A percentile compares a stretch with the other conserved stretches of the same genome.
Evolutionary conservation across 2,797 vertebrate species (phyloP).

Genomic region (Eulemur mongoz): DNA sequence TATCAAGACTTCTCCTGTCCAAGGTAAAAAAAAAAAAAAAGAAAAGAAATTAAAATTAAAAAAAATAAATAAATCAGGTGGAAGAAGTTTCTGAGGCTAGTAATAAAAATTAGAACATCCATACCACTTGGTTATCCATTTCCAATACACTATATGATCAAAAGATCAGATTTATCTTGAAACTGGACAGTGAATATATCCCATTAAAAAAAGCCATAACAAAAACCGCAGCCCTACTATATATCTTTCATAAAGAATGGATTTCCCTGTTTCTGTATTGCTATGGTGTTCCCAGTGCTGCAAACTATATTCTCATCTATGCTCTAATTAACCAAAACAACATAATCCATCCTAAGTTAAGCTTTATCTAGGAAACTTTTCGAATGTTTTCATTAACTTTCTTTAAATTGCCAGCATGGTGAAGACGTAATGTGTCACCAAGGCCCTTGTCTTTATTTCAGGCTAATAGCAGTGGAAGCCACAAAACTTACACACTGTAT

Average conservation of each 20-base stretch:
- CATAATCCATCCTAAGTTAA: background rate
- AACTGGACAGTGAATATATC: background rate
- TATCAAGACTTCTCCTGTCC: slow-evolving; percentile 74
- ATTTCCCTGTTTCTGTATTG: background rate
- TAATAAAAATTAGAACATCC: slow-evolving; percentile 1
- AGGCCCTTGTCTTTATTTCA: slow-evolving; percentile 52
- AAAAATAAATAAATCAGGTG: background rate
- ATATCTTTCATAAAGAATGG: background rate
- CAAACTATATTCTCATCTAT: background rate
- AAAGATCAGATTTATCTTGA: slow-evolving; percentile 36
- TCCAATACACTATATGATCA: background rate
- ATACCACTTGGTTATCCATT: background rate
- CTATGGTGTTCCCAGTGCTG: background rate
- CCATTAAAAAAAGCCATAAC: background rate
- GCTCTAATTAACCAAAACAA: slow-evolving; percentile 20
- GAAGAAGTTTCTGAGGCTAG: background rate
- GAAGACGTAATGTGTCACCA: slow-evolving; percentile 60
- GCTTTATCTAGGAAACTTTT: background rate
- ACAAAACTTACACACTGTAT: slow-evolving; percentile 48
- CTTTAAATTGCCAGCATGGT: slow-evolving; percentile 23
- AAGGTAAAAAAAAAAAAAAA: background rate
- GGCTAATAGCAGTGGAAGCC: background rate
- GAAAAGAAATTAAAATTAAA: too few relatives aligned
- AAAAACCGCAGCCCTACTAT: background rate
- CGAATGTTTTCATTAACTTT: slow-evolving; percentile 53